These are phyloP conservation scores for Sinhomidia bicolor DNA, from an alignment of 2,888 invertebrate genomes.

Conservation along the genomic window DNA sequence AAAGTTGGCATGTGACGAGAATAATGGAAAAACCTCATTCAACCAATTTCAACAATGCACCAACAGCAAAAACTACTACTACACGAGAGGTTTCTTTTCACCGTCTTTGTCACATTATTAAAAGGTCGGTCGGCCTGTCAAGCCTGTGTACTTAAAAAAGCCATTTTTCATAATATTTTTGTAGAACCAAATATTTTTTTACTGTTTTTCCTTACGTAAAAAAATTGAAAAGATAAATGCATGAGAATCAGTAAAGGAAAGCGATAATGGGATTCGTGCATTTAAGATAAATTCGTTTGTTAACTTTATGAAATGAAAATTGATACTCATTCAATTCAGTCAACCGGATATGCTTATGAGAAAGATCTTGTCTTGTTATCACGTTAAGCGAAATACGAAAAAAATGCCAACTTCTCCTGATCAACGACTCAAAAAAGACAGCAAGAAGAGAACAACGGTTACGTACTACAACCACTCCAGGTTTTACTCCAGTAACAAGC, in stretches of 20 bases:
- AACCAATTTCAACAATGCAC: conserved; percentile 46
- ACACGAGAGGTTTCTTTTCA: background rate
- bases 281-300: conserved; percentile 18
- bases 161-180: conserved; percentile 16
- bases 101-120: conserved; percentile 47
- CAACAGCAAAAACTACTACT: conserved; percentile 15
- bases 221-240: conserved; percentile 6
- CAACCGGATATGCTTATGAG: conserved; percentile 35
- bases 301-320: conserved; percentile 29
- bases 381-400: background rate
- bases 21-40: conserved; percentile 47
- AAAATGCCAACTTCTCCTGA: background rate
- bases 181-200: background rate
- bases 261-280: background rate
- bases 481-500: background rate
- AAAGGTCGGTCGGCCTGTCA: conserved; percentile 39
- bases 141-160: conserved; percentile 52
- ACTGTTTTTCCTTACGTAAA: background rate
- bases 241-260: background rate
- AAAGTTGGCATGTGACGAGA: background rate
- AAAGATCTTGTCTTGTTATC: conserved; percentile 22
- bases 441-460: background rate
- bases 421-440: too few species aligned
- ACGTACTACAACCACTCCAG: background rate
- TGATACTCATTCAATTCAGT: background rate